Conservation (phyloP, 2,797 vertebrate genomes). For the Nasua narica region DNA sequence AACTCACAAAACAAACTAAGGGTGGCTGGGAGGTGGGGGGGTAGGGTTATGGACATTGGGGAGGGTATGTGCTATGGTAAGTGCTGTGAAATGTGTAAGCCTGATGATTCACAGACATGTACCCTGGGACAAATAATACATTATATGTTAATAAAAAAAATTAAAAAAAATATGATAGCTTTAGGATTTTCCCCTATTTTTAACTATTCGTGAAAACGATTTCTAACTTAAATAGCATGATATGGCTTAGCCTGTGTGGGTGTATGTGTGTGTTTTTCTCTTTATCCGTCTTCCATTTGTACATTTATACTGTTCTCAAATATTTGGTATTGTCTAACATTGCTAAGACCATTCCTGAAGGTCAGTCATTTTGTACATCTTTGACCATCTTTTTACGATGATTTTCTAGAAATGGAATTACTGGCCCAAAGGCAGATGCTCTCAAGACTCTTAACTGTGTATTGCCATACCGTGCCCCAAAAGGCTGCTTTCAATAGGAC, state of each 20-base stretch:
- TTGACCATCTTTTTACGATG: background rate
- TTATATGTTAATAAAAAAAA: no score
- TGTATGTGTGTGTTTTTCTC: background rate
- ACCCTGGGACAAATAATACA: no score
- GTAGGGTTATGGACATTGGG: no score
- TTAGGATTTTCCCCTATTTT: background rate
- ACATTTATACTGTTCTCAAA: background rate
- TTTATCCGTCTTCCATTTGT: background rate
- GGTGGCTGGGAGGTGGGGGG: no score
- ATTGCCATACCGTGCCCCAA: background rate
- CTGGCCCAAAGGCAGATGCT: background rate
- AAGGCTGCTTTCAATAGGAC: background rate
- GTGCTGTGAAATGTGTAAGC: no score
- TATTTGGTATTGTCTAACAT: slow-evolving; percentile 6
- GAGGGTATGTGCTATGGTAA: no score
- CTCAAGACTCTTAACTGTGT: background rate
- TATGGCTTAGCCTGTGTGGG: background rate
- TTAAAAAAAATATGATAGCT: background rate
- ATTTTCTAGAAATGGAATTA: slow-evolving; percentile 6
- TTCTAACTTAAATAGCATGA: slow-evolving; percentile 38
- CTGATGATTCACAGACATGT: no score
- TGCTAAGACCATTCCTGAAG: background rate
- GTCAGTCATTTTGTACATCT: background rate
- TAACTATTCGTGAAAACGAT: slow-evolving; percentile 17
- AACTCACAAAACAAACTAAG: no score